These are phyloP conservation scores for Corvus cornix DNA, from an alignment of 2,113 vertebrate species.

Conservation along the genomic window DNA sequence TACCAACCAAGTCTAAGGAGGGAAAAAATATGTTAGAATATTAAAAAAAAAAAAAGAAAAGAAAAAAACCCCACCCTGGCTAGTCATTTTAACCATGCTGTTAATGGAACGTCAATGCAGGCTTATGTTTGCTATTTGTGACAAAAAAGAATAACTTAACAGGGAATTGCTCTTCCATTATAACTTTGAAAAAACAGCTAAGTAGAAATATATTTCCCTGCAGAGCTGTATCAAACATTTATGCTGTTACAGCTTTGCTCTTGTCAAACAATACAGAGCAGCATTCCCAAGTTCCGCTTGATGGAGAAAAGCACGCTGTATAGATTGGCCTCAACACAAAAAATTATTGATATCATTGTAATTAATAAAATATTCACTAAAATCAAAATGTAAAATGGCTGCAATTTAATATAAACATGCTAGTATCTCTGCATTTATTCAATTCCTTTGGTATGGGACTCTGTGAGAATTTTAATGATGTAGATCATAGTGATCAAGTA, in stretches of 20 bases:
- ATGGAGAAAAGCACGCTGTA: neutral
- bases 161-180: conserved; percentile 21
- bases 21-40: neutral
- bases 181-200: conserved; percentile 10
- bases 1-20: neutral
- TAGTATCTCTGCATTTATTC: conserved; percentile 17
- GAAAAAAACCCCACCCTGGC: neutral
- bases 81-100: neutral
- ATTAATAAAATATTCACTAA: conserved; percentile 61
- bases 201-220: conserved; percentile 47
- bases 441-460: neutral
- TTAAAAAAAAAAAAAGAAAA: neutral
- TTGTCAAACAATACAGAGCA: conserved; percentile 38
- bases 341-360: conserved; percentile 26
- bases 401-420: neutral
- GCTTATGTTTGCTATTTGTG: neutral
- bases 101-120: neutral
- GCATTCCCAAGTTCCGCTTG: neutral
- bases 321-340: neutral
- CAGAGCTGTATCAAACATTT: conserved; percentile 57
- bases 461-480: conserved; percentile 13
- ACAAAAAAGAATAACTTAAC: neutral
- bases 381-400: conserved; percentile 7
- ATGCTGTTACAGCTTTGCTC: conserved; percentile 41
- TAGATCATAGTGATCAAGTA: neutral